Conservation (phyloP, 2,113 vertebrate species). For the Scophthalmus maximus region DNA sequence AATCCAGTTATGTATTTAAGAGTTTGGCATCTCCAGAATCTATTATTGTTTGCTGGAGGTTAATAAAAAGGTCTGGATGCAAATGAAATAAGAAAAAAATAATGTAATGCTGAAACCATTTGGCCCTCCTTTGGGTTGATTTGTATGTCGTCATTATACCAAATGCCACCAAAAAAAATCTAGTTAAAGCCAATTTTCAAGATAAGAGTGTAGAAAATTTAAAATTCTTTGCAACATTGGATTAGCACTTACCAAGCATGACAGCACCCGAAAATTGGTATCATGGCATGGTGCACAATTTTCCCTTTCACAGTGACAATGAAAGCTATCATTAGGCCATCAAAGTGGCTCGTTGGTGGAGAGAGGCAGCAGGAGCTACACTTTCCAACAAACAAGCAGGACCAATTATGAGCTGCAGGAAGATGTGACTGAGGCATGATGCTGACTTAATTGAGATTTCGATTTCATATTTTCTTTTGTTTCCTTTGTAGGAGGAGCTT, state of each 20-base stretch:
- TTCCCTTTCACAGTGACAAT: constrained; percentile 40
- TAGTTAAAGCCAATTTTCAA: constrained; percentile 31
- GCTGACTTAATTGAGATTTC: constrained; percentile 14
- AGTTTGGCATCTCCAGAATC: neutral
- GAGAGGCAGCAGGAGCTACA: constrained; percentile 5
- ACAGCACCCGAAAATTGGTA: constrained; percentile 39
- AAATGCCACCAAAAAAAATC: no score
- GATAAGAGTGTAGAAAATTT: constrained; percentile 33
- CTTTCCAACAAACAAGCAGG: neutral
- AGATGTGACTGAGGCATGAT: neutral
- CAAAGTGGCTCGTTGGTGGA: constrained; percentile 25
- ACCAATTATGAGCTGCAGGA: constrained; percentile 23
- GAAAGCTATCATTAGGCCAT: constrained; percentile 52
- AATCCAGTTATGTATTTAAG: constrained; percentile 4
- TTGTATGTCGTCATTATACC: no score
- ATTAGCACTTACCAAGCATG: constrained; percentile 45
- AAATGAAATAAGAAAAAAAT: neutral
- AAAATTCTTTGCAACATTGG: constrained; percentile 31
- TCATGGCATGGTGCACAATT: constrained; percentile 42
- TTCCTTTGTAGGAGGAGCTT: neutral
- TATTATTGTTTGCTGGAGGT: neutral
- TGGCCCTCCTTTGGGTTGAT: no score
- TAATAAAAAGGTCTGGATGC: neutral
- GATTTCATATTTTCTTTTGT: constrained; percentile 11
- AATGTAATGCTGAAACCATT: neutral